Conservation (phyloP, 1,140 invertebrate genomes). For the Ephestia elutella region DNA sequence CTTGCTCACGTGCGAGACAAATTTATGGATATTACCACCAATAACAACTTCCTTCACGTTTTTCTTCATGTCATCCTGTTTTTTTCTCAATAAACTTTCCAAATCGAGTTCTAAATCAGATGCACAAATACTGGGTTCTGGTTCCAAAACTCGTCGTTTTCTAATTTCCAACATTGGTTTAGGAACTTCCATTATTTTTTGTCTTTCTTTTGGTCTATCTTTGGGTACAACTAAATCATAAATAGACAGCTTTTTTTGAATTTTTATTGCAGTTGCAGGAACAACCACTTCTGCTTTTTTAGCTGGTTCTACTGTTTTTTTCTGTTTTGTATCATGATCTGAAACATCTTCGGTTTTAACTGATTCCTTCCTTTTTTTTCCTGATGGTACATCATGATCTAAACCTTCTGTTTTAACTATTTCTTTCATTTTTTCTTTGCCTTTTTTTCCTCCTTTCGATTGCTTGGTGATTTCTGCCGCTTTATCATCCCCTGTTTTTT, state of each 20-base stretch:
- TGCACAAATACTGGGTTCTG: not conserved
- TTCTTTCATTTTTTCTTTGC: no score
- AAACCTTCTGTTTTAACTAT: no score
- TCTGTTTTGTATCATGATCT: not conserved
- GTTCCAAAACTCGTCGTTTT: not conserved
- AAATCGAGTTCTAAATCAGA: not conserved
- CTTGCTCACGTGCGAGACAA: not conserved
- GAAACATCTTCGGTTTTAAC: no score
- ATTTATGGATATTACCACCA: not conserved
- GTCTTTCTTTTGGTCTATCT: not conserved
- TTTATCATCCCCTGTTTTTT: no score
- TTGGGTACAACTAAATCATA: constrained; percentile 36
- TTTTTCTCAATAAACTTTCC: not conserved
- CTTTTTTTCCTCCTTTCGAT: no score
- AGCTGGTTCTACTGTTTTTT: not conserved
- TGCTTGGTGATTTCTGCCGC: no score
- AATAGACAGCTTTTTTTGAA: constrained; percentile 20
- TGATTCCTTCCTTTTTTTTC: no score
- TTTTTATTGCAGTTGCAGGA: constrained; percentile 14
- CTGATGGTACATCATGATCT: no score
- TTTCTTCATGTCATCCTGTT: not conserved
- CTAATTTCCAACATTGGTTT: not conserved
- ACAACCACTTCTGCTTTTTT: not conserved
- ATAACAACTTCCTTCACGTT: not conserved
- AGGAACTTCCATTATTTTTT: not conserved